Percentiles rank a stretch among this genome's conserved stretches.
Evolutionary conservation across 2,113 vertebrate species (phyloP).

Genomic region (Gymnarchus niloticus): DNA sequence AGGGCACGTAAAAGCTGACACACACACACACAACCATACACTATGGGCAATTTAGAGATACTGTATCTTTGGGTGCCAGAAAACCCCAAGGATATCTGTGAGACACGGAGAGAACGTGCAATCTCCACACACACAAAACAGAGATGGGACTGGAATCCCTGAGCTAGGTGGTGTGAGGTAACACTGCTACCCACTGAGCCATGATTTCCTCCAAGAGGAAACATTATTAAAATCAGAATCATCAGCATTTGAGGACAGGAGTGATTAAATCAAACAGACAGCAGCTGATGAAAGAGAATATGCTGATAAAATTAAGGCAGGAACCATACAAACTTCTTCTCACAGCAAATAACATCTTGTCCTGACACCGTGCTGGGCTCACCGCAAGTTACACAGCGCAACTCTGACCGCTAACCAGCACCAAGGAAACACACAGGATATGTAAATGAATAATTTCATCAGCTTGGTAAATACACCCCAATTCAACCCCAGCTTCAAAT

Average conservation of each 20-base stretch:
- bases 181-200: no score
- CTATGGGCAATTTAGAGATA: no score
- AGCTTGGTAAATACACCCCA: neutral
- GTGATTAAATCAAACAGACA: no score
- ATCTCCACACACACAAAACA: no score
- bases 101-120: no score
- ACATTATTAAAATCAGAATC: neutral
- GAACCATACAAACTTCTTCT: neutral
- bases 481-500: neutral
- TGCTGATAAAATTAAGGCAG: neutral
- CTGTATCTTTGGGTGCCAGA: no score
- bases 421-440: neutral
- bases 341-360: neutral
- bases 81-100: no score
- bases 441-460: neutral
- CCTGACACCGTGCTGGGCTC: no score
- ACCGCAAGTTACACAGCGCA: no score
- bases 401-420: neutral
- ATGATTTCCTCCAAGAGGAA: neutral
- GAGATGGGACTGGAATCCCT: neutral
- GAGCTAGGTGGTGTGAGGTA: no score
- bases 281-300: neutral
- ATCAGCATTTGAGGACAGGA: neutral
- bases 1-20: no score
- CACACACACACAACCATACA: no score